Conservation (phyloP, 2,888 invertebrate genomes). For the Acleris sparsana region DNA sequence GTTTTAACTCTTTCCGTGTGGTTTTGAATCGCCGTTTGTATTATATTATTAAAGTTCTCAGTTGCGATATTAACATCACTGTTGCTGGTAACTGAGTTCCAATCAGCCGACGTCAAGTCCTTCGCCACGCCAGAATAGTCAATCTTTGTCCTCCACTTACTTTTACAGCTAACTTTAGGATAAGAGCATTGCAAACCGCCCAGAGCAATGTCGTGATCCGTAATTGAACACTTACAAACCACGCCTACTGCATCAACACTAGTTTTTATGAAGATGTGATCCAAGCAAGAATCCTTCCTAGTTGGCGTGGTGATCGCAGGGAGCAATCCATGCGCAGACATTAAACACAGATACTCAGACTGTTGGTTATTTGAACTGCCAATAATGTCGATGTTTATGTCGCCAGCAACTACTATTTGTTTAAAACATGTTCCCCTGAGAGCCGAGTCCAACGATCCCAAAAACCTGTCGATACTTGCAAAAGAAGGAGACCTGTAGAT, state of each 20-base stretch:
- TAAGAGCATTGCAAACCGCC: constrained; percentile 2
- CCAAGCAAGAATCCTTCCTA: constrained; percentile 3
- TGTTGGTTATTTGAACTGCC: not conserved
- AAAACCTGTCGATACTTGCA: not conserved
- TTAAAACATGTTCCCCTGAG: not conserved
- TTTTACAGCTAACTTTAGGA: not conserved
- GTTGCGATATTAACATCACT: constrained; percentile 1
- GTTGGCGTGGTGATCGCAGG: constrained; percentile 2
- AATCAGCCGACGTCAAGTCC: not conserved
- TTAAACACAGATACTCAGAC: not conserved
- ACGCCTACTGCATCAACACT: not conserved
- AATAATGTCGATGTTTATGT: constrained; percentile 1
- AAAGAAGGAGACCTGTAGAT: constrained; percentile 6
- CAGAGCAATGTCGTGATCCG: constrained; percentile 7
- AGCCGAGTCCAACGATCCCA: not conserved
- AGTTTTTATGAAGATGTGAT: constrained; percentile 3
- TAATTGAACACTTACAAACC: constrained; percentile 2
- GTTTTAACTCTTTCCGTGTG: not conserved
- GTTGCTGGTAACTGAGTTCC: not conserved
- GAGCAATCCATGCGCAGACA: constrained; percentile 5
- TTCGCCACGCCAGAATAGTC: not conserved
- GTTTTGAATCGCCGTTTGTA: not conserved
- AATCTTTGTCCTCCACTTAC: not conserved
- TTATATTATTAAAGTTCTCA: not conserved
- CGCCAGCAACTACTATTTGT: constrained; percentile 1